Evolutionary conservation across 2,797 vertebrate species (phyloP).

Genomic region (Rhadinocentrus ornatus): DNA sequence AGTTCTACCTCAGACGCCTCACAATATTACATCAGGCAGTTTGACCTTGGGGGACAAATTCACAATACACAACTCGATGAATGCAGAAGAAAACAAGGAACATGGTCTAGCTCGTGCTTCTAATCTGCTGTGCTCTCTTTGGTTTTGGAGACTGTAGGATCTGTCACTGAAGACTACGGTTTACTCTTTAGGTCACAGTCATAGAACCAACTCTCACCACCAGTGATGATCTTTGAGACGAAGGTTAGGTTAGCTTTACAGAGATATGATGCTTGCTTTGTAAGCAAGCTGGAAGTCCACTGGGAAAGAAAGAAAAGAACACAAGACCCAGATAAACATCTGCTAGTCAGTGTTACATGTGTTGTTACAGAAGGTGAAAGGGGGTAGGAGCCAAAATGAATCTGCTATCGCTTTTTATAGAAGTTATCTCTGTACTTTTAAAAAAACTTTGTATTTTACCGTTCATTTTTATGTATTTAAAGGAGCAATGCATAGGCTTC

Average conservation of each 20-base stretch:
- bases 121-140: not conserved
- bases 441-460: not conserved
- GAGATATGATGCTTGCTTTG: slow-evolving; percentile 1
- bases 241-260: not conserved
- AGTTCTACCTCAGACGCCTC: not conserved
- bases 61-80: not conserved
- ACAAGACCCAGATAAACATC: no score
- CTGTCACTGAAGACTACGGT: not conserved
- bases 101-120: not conserved
- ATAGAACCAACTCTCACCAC: not conserved
- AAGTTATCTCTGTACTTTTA: not conserved
- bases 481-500: not conserved
- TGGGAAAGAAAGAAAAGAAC: no score
- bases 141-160: not conserved
- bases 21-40: not conserved
- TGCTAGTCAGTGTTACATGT: no score
- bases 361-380: no score
- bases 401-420: not conserved
- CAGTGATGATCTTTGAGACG: not conserved
- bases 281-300: not conserved
- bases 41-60: not conserved
- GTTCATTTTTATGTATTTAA: not conserved
- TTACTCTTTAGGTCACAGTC: not conserved
- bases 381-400: not conserved
- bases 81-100: not conserved